A percentile compares a stretch with the other conserved stretches of the same genome.
phyloP scores from a whole-genome alignment of 1,140 invertebrate genomes.

The Caenorhabditis briggsae region DNA sequence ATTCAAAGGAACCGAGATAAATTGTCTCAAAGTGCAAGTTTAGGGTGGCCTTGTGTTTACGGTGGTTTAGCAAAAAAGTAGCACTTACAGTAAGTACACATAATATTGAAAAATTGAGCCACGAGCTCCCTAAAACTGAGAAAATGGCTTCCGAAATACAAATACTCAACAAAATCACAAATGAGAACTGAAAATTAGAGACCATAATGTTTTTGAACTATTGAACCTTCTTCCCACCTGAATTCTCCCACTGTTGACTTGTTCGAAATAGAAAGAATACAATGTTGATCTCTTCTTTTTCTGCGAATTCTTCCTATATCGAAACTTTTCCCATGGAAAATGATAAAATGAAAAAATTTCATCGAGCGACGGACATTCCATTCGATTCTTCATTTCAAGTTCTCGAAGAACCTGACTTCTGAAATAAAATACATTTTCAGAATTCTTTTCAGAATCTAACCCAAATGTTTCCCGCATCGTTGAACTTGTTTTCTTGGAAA shows the following conservation, averaged over 20 bases:
- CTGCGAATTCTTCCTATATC: constrained; percentile 42
- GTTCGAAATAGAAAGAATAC: constrained; percentile 42
- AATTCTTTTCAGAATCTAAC: neutral
- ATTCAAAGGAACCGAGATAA: no score
- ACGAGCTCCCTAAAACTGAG: neutral
- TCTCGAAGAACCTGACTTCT: constrained; percentile 44
- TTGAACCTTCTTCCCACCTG: neutral
- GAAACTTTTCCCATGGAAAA: constrained; percentile 35
- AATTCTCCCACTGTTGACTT: constrained; percentile 41
- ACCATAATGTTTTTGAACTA: neutral
- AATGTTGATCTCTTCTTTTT: constrained; percentile 48
- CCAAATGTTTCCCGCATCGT: constrained; percentile 49
- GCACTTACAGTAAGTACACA: constrained; percentile 36
- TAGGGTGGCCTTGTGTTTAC: no score
- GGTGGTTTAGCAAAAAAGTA: no score
- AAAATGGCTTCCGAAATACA: constrained; percentile 38
- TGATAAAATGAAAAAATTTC: constrained; percentile 38
- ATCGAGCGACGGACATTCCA: constrained; percentile 46
- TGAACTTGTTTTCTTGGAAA: constrained; percentile 38
- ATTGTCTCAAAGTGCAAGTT: no score
- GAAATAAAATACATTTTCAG: neutral
- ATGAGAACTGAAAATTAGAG: constrained; percentile 11
- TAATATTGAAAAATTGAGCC: constrained; percentile 42
- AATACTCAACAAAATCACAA: constrained; percentile 27
- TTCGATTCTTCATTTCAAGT: constrained; percentile 44